Evolutionary conservation across 2,888 invertebrate species (phyloP), one percentile per base, ranked within the genome.

Genomic region (Crocallis elinguaria): DNA sequence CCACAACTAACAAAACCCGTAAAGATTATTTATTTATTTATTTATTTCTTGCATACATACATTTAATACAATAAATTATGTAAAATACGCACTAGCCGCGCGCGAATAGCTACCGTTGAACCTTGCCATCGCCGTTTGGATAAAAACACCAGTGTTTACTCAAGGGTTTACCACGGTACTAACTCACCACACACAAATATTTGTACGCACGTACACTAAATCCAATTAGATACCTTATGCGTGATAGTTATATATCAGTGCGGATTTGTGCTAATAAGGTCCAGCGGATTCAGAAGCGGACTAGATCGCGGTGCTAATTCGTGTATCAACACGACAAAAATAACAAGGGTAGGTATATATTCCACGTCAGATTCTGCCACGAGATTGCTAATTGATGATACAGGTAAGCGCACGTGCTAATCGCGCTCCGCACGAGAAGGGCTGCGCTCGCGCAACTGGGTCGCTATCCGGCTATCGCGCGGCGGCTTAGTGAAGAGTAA

Each of bases 201-300:
- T n/a, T n/a, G 8, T 23, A 37, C 2, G 13, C 27, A 30, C 17
- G 36, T 30, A 32, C 38, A 32, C 16, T 48, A 23, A 23, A 49
- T 43, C 21, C 30, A 43, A 43, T 50, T 50, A 43, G 30, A 21
- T 29, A 23, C 30, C 14, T 43, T 30, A 30, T 32, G 32, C 52
- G 52, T 52, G 52, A 46, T 36, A 25, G 27, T 8, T 41, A 36
- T 16, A 36, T 52, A 41, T 41, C 17, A 6, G 16, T 19, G 30
- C 16, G 45, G 51, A 41, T 52, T 46, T 36, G 39, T 42, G 41
- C 35, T 42, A 46, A 52, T 42, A 36, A 11, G 19, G 19, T 17
- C 13, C 32, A 16, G 11, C 11, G 12, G 42, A 42, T 36, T 23
- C 42, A 12, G 29, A 37, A 36, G 23, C 30, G 9, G 12, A 14